A percentile compares a stretch with the other conserved stretches of the same genome.
Conservation (phyloP, 2,797 vertebrate genomes). For the Fistularia tabacaria region DNA sequence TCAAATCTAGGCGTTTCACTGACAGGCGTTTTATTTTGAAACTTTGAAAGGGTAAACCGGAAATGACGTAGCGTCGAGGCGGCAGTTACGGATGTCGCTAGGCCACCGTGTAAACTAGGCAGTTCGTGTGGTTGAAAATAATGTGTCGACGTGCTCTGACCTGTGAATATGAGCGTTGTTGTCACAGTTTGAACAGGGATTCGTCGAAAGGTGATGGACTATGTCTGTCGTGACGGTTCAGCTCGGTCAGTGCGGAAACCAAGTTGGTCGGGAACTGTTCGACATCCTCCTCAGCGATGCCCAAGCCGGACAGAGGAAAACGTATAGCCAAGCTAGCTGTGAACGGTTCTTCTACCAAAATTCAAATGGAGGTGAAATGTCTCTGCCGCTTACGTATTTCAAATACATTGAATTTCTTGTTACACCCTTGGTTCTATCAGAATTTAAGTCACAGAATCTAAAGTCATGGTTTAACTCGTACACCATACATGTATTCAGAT, state of each 20-base stretch:
- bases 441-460: too few species aligned
- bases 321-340: slow-evolving; percentile 70
- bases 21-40: neutral
- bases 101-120: too few species aligned
- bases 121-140: too few species aligned
- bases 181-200: too few species aligned
- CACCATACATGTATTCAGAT: too few species aligned
- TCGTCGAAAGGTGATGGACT: neutral
- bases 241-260: slow-evolving; percentile 97
- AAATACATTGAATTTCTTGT: too few species aligned
- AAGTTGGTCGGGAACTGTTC: slow-evolving; percentile 87
- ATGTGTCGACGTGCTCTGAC: too few species aligned
- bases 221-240: slow-evolving; percentile 93
- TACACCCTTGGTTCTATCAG: too few species aligned
- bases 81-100: neutral
- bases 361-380: slow-evolving; percentile 72
- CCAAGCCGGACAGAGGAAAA: slow-evolving; percentile 58
- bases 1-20: neutral
- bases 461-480: too few species aligned
- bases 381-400: neutral
- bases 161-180: too few species aligned
- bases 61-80: neutral
- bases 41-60: neutral
- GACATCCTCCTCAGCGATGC: slow-evolving; percentile 75
- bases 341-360: slow-evolving; percentile 85